These are phyloP conservation scores for Catagonus wagneri DNA, from an alignment of 2,113 vertebrate species.

Conservation along the genomic window DNA sequence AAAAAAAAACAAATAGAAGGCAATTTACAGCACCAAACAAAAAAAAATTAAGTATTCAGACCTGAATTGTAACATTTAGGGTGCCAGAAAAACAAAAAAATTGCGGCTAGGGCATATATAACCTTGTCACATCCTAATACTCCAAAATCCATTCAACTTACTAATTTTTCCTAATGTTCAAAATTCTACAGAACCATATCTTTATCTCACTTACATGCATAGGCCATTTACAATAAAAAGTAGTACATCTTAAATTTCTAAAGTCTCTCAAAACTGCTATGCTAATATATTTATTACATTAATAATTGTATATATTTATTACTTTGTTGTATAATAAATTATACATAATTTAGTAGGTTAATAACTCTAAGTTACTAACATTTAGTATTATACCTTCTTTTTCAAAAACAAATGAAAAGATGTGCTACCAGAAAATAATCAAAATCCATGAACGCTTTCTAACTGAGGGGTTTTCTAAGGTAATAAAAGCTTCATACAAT, in stretches of 20 bases:
- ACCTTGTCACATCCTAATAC: neutral
- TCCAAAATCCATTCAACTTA: constrained; percentile 18
- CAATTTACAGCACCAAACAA: neutral
- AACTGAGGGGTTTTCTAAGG: neutral
- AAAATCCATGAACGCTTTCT: constrained; percentile 37
- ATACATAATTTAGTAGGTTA: neutral
- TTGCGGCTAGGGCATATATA: neutral
- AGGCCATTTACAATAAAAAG: constrained; percentile 32
- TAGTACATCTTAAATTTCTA: too few species aligned
- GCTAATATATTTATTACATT: neutral
- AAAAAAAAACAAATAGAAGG: neutral
- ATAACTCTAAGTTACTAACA: constrained; percentile 17
- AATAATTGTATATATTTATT: neutral
- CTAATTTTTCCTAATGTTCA: constrained; percentile 32
- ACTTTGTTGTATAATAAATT: neutral
- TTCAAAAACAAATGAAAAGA: constrained; percentile 33
- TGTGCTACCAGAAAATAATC: constrained; percentile 2
- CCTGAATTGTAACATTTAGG: constrained; percentile 18
- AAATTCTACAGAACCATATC: constrained; percentile 5
- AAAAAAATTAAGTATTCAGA: neutral
- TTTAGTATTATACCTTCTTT: constrained; percentile 22
- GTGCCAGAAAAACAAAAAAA: neutral
- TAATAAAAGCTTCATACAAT: neutral
- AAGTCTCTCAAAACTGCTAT: too few species aligned
- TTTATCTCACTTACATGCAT: neutral